Evolutionary conservation across 2,888 invertebrate species (phyloP), one percentile per base, ranked within the genome.

Genomic region (Mimachlamys varia): DNA sequence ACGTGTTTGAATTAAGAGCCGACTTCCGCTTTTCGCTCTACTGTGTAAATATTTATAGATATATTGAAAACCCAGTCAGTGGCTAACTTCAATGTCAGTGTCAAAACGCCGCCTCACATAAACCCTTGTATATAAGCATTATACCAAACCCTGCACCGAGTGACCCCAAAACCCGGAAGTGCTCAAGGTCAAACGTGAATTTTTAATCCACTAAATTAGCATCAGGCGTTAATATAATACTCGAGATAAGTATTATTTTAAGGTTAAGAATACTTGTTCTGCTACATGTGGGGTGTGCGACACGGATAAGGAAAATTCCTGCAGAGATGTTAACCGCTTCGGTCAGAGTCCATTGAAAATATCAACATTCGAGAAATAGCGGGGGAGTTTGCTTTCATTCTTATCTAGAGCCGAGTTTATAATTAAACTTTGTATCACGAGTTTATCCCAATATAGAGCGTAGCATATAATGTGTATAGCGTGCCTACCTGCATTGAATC

Each of bases 151-250:
- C 33, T 27, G 76, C 27, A 76, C 76, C 22, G 33, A 27, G 22
- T 76, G 33, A 76, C 76, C 76, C 33, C 76, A 4, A 33, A 58
- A 76, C 76, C 10, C 76, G 76, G 76, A 76, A 76, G 33, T 33
- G 76, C 76, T 76, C 76, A 76, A 76, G 76, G 76, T 76, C 33
- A 76, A 76, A 33, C 76, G 76, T 76, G 76, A 76, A 53, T 76
- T 76, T n/a, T 33, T 76, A 76, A 76, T 76, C 76, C 76, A 27
- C 27, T 12, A 76, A 76, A 76, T 76, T 76, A 76, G 33, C 76
- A 76, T 12, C 33, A 33, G 76, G 76, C 76, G 76, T 76, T 76
- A 76, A 27, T 76, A 76, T 33, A 33, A 76, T 27, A 76, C 76
- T 76, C 76, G 33, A 76, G 76, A 76, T 76, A 76, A 76, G 76